Evolutionary conservation across 1,140 invertebrate genomes (phyloP).

Genomic region (Palaemon carinicauda): DNA sequence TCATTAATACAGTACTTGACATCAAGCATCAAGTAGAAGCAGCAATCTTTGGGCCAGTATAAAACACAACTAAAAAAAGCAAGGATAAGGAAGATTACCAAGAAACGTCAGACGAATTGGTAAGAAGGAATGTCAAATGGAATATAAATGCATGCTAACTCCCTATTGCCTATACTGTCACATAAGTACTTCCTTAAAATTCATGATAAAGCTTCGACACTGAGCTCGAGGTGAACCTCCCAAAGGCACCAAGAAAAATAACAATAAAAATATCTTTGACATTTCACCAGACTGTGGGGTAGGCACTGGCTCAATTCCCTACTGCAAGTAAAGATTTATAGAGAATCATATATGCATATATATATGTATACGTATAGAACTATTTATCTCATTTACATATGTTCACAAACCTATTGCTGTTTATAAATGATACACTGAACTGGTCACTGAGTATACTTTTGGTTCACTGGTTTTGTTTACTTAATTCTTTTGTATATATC

Average conservation of each 20-base stretch:
- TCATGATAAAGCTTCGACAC: conserved; percentile 40
- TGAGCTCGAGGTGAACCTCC: conserved; percentile 31
- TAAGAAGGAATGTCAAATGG: not conserved
- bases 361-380: too few species aligned
- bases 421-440: not conserved
- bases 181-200: not conserved
- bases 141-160: not conserved
- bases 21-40: too few species aligned
- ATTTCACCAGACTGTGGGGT: not conserved
- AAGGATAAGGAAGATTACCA: not conserved
- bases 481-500: not conserved
- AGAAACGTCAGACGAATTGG: not conserved
- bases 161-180: not conserved
- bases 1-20: too few species aligned
- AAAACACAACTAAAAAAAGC: too few species aligned
- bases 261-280: not conserved
- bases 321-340: not conserved
- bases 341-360: not conserved
- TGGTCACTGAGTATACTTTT: conserved; percentile 26
- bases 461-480: conserved; percentile 17
- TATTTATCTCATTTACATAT: not conserved
- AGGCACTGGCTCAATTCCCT: not conserved
- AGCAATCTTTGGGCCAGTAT: too few species aligned
- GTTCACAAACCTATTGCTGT: not conserved
- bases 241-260: not conserved